A percentile compares a stretch with the other conserved stretches of the same genome.
Evolutionary conservation across 2,888 invertebrate genomes (phyloP).

Genomic region (Corbicula japonica): DNA sequence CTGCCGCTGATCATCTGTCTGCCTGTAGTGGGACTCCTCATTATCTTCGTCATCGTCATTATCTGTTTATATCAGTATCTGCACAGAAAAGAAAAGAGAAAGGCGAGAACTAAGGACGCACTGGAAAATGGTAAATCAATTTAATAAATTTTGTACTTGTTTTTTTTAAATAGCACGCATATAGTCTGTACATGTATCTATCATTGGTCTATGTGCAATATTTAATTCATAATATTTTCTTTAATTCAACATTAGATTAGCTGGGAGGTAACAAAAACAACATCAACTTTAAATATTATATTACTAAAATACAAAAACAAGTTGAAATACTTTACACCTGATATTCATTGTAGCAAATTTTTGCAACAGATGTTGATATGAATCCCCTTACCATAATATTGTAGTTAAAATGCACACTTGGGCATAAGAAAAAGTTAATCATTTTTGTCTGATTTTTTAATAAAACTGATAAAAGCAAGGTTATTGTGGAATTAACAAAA

Average conservation of each 20-base stretch:
- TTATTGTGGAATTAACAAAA: too few species aligned
- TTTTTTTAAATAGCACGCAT: neutral
- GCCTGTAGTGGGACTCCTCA: constrained; percentile 21
- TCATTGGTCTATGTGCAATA: neutral
- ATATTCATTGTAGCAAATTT: too few species aligned
- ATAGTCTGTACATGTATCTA: neutral
- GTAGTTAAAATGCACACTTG: too few species aligned
- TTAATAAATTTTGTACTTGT: neutral
- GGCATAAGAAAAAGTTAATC: too few species aligned
- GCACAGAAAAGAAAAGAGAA: constrained; percentile 26
- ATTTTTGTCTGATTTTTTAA: too few species aligned
- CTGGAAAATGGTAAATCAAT: constrained; percentile 19
- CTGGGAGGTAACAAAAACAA: neutral
- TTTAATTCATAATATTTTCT: neutral
- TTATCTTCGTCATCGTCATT: constrained; percentile 27
- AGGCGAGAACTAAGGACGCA: constrained; percentile 37
- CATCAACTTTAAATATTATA: neutral
- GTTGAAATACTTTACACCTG: too few species aligned
- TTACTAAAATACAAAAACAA: too few species aligned
- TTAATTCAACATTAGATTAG: neutral
- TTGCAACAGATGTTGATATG: too few species aligned
- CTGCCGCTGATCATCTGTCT: constrained; percentile 36
- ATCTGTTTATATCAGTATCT: constrained; percentile 18
- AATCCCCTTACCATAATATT: too few species aligned
- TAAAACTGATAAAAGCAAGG: too few species aligned